Evolutionary conservation across 2,113 vertebrate genomes (phyloP).

Genomic region (Otus sunia): DNA sequence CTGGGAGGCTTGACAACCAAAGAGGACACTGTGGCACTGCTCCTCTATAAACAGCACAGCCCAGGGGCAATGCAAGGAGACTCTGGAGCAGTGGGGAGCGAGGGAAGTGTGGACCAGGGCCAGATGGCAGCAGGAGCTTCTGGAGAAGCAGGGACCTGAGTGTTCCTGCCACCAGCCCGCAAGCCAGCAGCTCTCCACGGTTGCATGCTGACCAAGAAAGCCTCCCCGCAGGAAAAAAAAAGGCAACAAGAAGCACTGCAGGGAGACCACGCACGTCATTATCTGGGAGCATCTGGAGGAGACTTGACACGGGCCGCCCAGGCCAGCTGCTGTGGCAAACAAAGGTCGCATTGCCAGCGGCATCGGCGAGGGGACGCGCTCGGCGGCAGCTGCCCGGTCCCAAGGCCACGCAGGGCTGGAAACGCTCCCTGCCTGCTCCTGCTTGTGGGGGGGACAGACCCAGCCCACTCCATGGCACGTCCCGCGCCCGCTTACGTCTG

Average conservation of each 20-base stretch:
- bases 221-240: background rate
- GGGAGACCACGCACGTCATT: background rate
- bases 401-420: rapidly evolving
- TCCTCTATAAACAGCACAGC: background rate
- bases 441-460: background rate
- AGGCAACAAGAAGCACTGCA: background rate
- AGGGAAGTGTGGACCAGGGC: background rate
- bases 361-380: background rate
- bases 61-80: background rate
- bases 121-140: background rate
- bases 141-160: background rate
- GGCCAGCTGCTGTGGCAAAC: constrained; percentile 22
- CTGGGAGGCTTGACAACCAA: background rate
- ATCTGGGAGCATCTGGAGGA: constrained; percentile 11
- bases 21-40: background rate
- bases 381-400: background rate
- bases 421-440: background rate
- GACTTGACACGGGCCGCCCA: background rate
- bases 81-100: rapidly evolving
- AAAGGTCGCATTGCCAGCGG: background rate
- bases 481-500: rapidly evolving
- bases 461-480: background rate
- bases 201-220: rapidly evolving
- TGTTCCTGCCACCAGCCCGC: rapidly evolving
- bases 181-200: background rate